These are phyloP conservation scores for Synanthedon myopaeformis DNA, from an alignment of 2,888 invertebrate genomes.

Conservation along the genomic window DNA sequence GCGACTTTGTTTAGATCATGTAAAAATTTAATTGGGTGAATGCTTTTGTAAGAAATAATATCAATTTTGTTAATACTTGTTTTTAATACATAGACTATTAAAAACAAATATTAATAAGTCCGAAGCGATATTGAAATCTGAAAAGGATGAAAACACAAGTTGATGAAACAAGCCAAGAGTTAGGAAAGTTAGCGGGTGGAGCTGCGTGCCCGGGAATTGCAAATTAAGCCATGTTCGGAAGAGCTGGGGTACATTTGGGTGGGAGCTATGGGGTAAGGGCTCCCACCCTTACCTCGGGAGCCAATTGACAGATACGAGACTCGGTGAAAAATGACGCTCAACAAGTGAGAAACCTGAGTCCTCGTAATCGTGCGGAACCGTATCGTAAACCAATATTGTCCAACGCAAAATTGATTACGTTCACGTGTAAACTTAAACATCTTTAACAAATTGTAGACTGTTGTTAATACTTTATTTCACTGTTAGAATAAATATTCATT, in stretches of 20 bases:
- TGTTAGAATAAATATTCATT: too few relatives aligned
- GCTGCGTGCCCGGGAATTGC: constrained; percentile 26
- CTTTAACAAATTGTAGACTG: neutral
- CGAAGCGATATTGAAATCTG: neutral
- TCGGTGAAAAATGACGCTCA: constrained; percentile 17
- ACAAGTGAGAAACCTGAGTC: constrained; percentile 25
- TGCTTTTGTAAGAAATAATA: too few relatives aligned
- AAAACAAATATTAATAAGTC: neutral
- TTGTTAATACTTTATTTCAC: too few relatives aligned
- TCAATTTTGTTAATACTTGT: too few relatives aligned
- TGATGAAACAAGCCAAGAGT: constrained; percentile 13
- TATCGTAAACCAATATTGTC: neutral
- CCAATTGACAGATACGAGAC: neutral
- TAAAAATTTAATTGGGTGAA: too few relatives aligned
- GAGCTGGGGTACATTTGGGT: constrained; percentile 8
- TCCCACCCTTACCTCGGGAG: neutral
- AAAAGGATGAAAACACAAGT: constrained; percentile 11
- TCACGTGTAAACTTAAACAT: neutral
- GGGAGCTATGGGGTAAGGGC: constrained; percentile 10
- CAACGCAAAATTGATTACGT: neutral
- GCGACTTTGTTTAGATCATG: too few relatives aligned
- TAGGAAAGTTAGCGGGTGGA: constrained; percentile 23
- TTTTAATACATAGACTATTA: neutral
- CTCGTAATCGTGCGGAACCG: neutral
- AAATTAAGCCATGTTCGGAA: constrained; percentile 27